Evolutionary conservation across 2,113 vertebrate genomes (phyloP).

Genomic region (Hippocampus zosterae): DNA sequence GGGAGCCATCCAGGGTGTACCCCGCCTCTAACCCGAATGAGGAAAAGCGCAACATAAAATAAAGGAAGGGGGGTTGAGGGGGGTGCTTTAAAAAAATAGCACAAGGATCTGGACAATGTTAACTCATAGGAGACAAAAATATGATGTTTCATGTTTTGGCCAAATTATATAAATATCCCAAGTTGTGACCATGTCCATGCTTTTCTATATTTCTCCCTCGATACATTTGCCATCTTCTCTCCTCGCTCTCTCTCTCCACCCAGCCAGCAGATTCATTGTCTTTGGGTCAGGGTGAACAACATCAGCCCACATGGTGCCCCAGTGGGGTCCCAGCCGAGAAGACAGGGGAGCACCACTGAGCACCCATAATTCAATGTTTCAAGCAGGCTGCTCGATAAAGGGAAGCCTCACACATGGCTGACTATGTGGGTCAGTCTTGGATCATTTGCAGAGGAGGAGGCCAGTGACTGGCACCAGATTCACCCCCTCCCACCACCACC

Average conservation of each 20-base stretch:
- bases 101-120: background rate
- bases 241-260: constrained; percentile 21
- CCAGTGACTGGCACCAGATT: constrained; percentile 70
- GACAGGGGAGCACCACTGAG: constrained; percentile 57
- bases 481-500: constrained; percentile 41
- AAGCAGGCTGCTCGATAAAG: constrained; percentile 62
- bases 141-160: background rate
- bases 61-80: background rate
- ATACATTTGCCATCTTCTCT: constrained; percentile 6
- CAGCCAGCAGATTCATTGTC: constrained; percentile 63
- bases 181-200: constrained; percentile 20
- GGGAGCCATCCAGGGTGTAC: background rate
- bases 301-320: constrained; percentile 63
- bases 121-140: background rate
- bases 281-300: constrained; percentile 63
- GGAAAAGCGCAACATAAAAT: background rate
- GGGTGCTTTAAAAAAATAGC: background rate
- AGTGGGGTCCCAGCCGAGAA: constrained; percentile 56
- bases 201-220: constrained; percentile 23
- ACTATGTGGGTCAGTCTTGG: constrained; percentile 74
- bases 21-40: background rate
- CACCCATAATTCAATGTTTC: constrained; percentile 73
- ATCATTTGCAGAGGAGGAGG: constrained; percentile 65
- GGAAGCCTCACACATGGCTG: constrained; percentile 73
- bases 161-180: background rate